Conservation (phyloP, 23 tunicate genomes). For the Ascidia mentula region DNA sequence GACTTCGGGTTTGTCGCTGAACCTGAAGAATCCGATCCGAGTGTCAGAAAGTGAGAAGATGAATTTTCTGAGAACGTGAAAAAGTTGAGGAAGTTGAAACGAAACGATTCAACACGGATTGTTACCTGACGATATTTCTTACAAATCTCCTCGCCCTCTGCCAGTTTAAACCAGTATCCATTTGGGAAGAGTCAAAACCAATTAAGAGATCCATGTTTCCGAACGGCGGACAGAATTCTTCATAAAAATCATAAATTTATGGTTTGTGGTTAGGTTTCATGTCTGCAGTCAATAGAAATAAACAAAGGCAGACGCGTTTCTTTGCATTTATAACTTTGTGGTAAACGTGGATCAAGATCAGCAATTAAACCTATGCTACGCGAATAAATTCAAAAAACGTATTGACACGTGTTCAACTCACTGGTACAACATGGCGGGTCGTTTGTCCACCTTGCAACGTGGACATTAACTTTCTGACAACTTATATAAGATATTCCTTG, state of each 20-base stretch:
- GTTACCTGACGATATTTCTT: background rate
- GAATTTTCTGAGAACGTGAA: background rate
- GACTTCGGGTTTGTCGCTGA: slow-evolving; percentile 12
- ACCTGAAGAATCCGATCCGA: slow-evolving; percentile 1
- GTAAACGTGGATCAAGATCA: too few relatives aligned
- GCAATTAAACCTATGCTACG: too few relatives aligned
- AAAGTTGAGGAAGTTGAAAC: too few relatives aligned
- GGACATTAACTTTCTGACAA: slow-evolving; percentile 18
- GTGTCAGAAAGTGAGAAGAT: background rate
- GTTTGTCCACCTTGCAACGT: slow-evolving; percentile 13
- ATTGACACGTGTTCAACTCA: too few relatives aligned
- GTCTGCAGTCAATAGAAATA: too few relatives aligned
- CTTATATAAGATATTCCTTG: slow-evolving; percentile 6
- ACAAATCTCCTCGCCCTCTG: background rate
- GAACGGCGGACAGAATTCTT: slow-evolving; percentile 6
- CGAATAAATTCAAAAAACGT: too few relatives aligned
- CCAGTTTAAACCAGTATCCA: background rate
- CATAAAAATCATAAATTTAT: background rate
- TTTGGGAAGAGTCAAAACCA: background rate
- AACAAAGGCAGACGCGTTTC: too few relatives aligned
- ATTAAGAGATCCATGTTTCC: slow-evolving; percentile 26
- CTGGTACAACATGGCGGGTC: slow-evolving; percentile 12
- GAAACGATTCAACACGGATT: background rate
- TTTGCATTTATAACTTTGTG: too few relatives aligned
- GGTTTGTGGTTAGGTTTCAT: background rate